These are phyloP conservation scores for Poeciliopsis gracilis DNA, from an alignment of 2,797 vertebrate genomes.

Conservation along the genomic window DNA sequence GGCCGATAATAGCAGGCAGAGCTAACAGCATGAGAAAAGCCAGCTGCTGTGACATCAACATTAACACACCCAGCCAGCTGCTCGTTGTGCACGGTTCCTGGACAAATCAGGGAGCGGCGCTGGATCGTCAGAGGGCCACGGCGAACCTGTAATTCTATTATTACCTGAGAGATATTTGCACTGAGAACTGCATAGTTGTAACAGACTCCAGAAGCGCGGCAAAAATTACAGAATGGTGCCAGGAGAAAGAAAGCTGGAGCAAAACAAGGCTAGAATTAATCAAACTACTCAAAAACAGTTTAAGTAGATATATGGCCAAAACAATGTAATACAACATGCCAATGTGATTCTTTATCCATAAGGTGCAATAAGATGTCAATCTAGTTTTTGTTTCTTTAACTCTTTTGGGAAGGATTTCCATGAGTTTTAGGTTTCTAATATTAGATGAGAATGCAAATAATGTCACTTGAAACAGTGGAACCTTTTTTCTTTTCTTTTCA, in stretches of 20 bases:
- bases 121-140: slow-evolving; percentile 53
- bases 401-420: background rate
- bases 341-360: background rate
- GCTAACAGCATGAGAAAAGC: slow-evolving; percentile 77
- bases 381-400: background rate
- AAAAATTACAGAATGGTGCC: slow-evolving; percentile 1
- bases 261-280: background rate
- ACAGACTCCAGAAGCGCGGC: background rate
- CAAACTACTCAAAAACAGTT: background rate
- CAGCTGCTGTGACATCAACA: slow-evolving; percentile 79
- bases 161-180: slow-evolving; percentile 41
- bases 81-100: slow-evolving; percentile 65
- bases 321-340: background rate
- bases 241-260: background rate
- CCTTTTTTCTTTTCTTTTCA: background rate
- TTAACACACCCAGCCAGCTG: slow-evolving; percentile 76
- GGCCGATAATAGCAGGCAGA: slow-evolving; percentile 68
- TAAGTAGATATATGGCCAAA: slow-evolving; percentile 1
- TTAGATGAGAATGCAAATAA: background rate
- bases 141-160: slow-evolving; percentile 54
- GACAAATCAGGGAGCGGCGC: slow-evolving; percentile 62
- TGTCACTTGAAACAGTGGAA: no score
- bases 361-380: background rate
- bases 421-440: no score
- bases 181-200: slow-evolving; percentile 2